Conservation (phyloP, 2,797 vertebrate species). For the Sus cebifrons region DNA sequence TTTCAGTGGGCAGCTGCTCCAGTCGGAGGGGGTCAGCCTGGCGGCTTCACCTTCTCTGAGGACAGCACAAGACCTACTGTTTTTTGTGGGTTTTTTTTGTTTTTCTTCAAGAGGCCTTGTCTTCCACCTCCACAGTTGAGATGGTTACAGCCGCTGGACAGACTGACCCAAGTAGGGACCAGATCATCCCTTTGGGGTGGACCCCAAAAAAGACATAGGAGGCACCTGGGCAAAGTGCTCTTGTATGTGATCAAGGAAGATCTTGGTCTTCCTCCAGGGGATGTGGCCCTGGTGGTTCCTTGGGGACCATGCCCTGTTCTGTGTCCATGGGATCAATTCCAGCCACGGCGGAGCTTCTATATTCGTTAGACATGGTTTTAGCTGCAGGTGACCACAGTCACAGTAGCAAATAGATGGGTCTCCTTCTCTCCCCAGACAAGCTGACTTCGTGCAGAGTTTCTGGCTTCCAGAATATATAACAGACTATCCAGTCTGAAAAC, state of each 20-base stretch:
- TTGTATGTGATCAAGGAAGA: neutral
- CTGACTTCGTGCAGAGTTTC: neutral
- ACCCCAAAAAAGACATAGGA: neutral
- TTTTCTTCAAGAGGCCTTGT: neutral
- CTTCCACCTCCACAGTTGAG: neutral
- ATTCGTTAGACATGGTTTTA: neutral
- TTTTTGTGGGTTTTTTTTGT: too few species aligned
- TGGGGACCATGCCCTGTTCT: neutral
- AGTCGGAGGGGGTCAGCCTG: rapidly evolving
- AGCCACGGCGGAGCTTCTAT: neutral
- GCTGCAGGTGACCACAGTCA: neutral
- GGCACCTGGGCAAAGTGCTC: neutral
- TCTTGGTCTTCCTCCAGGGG: neutral
- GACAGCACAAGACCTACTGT: neutral
- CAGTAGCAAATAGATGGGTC: too few species aligned
- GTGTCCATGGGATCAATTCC: neutral
- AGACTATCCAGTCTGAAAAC: neutral
- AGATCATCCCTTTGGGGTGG: neutral
- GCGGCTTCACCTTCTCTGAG: neutral
- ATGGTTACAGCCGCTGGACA: neutral
- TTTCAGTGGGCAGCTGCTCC: rapidly evolving
- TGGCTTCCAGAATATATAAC: neutral
- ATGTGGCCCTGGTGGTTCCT: too few species aligned
- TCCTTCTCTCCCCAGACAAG: neutral
- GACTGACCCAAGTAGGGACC: neutral